A percentile compares a stretch with the other conserved stretches of the same genome.
phyloP scores from a whole-genome alignment of 2,797 vertebrate species.

The Trematomus bernacchii region DNA sequence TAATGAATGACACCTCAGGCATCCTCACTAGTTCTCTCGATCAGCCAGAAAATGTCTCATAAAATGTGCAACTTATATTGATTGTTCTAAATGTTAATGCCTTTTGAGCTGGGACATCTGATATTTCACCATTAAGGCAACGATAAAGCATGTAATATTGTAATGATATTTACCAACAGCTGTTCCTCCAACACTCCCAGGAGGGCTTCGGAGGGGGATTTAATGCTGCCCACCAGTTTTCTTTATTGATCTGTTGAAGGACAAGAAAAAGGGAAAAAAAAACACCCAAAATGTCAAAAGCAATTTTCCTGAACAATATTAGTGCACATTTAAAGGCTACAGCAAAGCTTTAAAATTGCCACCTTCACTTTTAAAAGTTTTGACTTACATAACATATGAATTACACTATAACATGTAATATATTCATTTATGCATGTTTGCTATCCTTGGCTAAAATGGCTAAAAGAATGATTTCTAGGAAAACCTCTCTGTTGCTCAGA shows the following conservation, averaged over 20 bases:
- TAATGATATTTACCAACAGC: slow-evolving; percentile 87
- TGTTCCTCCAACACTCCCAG: slow-evolving; percentile 73
- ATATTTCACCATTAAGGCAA: slow-evolving; percentile 83
- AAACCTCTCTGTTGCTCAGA: slow-evolving; percentile 8
- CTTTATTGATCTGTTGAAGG: slow-evolving; percentile 75
- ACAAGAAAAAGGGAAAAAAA: slow-evolving; percentile 32
- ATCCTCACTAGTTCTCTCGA: slow-evolving; percentile 59
- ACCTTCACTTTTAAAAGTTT: slow-evolving; percentile 1
- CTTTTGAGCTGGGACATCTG: slow-evolving; percentile 77
- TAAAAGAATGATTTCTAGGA: slow-evolving; percentile 13
- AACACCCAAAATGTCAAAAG: slow-evolving; percentile 62
- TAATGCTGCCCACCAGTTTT: slow-evolving; percentile 67
- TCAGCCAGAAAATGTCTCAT: slow-evolving; percentile 75
- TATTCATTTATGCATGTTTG: slow-evolving; percentile 2
- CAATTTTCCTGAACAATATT: slow-evolving; percentile 64
- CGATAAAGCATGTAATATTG: slow-evolving; percentile 82
- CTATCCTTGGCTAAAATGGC: neutral
- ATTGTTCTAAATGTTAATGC: slow-evolving; percentile 87
- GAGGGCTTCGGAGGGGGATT: slow-evolving; percentile 43
- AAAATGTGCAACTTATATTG: slow-evolving; percentile 83
- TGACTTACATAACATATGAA: neutral
- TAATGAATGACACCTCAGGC: slow-evolving; percentile 67
- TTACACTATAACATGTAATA: neutral
- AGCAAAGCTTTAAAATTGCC: slow-evolving; percentile 18
- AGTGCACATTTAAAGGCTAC: slow-evolving; percentile 49